Evolutionary conservation across 2,888 invertebrate genomes (phyloP), one percentile per base, ranked within the genome.

Genomic region (Catocala fraxini): DNA sequence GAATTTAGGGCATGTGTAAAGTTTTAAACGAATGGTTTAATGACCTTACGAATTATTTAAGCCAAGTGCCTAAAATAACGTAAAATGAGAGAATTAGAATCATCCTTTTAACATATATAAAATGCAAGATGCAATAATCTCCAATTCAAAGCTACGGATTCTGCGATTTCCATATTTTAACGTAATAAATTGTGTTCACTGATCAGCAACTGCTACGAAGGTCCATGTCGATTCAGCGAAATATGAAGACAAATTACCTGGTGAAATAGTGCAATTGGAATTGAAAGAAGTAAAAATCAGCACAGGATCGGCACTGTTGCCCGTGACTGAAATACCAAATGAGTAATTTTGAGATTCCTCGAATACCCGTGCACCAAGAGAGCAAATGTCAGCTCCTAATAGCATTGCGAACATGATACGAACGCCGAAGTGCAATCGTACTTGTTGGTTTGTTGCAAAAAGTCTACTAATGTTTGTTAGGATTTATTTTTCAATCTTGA

Each of bases 251-350:
- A 92, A 92, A 91, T 93, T 91, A 87, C 89, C 77, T 82, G 87
- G 85, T 88, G 86, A 88, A 91, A 89, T 90, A 90, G 87, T 88
- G 91, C 91, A 90, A 90, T 91, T 78, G 92, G 90, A 90, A 92
- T 91, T 85, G 86, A 92, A 92, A 93, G 92, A 93, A 92, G 92
- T 90, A 93, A 92, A 94, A 94, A 94, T 93, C 93, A 93, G 89
- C 89, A 85, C 81, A 71, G 85, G 82, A 89, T 87, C 86, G 91
- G 82, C 84, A 86, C 74, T 82, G 84, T 83, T 78, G 82, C 74
- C 83, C 93, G 93, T 93, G 94, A 91, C 92, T 91, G 86, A 88
- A 93, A 93, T 94, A 84, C 87, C 85, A 81, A 90, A 93, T 91
- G 92, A 91, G 93, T 92, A 92, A 92, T 93, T 92, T 91, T 88